Evolutionary conservation across 2,888 invertebrate species (phyloP).

Genomic region (Phymatocera aterrima): DNA sequence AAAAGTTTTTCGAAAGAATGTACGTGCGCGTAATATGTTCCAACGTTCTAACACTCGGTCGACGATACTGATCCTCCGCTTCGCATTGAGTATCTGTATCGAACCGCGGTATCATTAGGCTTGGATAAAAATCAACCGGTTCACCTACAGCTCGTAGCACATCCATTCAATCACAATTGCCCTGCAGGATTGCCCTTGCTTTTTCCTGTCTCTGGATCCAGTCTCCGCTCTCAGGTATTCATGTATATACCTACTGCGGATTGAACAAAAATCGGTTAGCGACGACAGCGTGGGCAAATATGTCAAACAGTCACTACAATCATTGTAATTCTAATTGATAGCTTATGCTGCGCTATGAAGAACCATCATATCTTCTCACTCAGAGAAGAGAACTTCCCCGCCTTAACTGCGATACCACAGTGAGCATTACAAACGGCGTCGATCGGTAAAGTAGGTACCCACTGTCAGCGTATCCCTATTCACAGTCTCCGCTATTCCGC

Average conservation of each 20-base stretch:
- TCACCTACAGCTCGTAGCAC: conserved; percentile 31
- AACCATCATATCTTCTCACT: no score
- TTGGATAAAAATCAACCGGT: conserved; percentile 34
- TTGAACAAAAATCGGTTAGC: not conserved
- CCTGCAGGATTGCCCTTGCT: not conserved
- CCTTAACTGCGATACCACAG: no score
- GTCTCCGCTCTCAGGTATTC: not conserved
- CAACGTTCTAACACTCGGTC: conserved; percentile 4
- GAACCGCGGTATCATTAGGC: conserved; percentile 28
- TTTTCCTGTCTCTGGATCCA: not conserved
- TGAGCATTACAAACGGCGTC: not conserved
- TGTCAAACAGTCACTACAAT: no score
- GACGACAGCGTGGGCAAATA: not conserved
- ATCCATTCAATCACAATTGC: conserved; percentile 28
- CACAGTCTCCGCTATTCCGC: conserved; percentile 53
- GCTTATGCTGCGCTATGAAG: no score
- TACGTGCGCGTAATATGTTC: conserved; percentile 17
- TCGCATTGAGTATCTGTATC: conserved; percentile 26
- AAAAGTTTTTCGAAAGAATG: no score
- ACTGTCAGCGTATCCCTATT: conserved; percentile 46
- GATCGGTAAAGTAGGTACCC: not conserved
- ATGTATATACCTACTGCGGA: no score
- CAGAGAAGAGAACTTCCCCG: no score
- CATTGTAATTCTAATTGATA: no score
- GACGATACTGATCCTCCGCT: not conserved